Evolutionary conservation across 2,888 invertebrate species (phyloP).

Genomic region (Notocelia uddmanniana): DNA sequence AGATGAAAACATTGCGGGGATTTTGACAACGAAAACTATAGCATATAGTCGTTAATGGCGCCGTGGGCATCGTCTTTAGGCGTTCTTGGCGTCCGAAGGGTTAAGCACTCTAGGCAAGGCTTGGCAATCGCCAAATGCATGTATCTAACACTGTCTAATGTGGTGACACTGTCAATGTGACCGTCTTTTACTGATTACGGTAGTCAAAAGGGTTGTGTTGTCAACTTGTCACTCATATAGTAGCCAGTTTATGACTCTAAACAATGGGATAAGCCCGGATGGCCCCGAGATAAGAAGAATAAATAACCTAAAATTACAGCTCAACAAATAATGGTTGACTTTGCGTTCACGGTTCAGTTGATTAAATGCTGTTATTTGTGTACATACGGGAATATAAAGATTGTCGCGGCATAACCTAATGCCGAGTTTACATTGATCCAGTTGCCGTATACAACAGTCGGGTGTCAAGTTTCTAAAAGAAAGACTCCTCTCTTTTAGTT

Average conservation of each 20-base stretch:
- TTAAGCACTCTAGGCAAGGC: no score
- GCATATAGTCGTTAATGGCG: no score
- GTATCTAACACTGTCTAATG: no score
- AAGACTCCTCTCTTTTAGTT: no score
- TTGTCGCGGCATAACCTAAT: background rate
- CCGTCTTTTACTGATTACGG: no score
- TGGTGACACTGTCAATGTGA: no score
- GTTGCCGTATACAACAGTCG: background rate
- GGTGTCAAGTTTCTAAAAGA: background rate
- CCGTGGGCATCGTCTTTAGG: no score
- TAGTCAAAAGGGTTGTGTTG: background rate
- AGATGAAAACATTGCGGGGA: no score
- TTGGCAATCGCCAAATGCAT: no score
- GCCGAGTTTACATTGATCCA: background rate
- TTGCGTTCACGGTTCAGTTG: constrained; percentile 25
- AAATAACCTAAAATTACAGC: constrained; percentile 39
- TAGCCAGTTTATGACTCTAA: background rate
- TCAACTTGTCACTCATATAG: background rate
- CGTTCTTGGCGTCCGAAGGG: no score
- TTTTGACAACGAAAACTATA: no score
- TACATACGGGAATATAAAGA: background rate
- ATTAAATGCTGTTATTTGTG: constrained; percentile 35
- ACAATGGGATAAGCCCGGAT: background rate
- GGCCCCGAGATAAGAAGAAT: constrained; percentile 10
- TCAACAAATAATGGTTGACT: constrained; percentile 22